phyloP scores from a whole-genome alignment of 2,113 vertebrate genomes.

The Rana temporaria region DNA sequence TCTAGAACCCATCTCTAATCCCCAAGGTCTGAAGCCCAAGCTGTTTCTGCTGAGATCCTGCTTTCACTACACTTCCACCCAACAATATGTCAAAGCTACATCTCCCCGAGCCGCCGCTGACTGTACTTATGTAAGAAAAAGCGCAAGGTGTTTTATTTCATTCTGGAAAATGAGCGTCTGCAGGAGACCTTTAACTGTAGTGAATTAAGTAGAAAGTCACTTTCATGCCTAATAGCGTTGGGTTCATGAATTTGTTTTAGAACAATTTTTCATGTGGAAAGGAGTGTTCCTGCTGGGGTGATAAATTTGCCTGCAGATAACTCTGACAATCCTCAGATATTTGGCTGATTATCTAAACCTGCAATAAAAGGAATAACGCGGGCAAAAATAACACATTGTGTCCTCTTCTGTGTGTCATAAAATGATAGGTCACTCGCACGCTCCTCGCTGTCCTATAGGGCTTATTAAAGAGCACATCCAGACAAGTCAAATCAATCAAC shows the following conservation, averaged over 20 bases:
- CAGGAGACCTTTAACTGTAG: neutral
- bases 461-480: no score
- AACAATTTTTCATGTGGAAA: conserved; percentile 53
- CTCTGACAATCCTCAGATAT: conserved; percentile 39
- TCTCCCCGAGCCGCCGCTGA: no score
- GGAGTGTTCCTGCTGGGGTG: conserved; percentile 41
- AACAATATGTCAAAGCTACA: no score
- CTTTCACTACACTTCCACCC: neutral
- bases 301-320: conserved; percentile 37
- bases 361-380: conserved; percentile 17
- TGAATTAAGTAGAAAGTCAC: conserved; percentile 53
- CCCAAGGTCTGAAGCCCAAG: no score
- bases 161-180: neutral
- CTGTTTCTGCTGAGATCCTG: neutral
- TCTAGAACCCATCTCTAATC: no score
- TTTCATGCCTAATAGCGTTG: conserved; percentile 54
- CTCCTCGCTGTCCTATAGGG: no score
- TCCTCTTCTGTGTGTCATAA: no score
- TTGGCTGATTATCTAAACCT: conserved; percentile 38
- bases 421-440: no score
- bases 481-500: no score
- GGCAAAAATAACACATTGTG: no score
- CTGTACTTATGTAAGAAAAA: conserved; percentile 6
- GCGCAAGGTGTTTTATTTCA: conserved; percentile 39
- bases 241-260: conserved; percentile 51